phyloP scores from a whole-genome alignment of 1,140 invertebrate genomes.

The Drosophila grimshawi region DNA sequence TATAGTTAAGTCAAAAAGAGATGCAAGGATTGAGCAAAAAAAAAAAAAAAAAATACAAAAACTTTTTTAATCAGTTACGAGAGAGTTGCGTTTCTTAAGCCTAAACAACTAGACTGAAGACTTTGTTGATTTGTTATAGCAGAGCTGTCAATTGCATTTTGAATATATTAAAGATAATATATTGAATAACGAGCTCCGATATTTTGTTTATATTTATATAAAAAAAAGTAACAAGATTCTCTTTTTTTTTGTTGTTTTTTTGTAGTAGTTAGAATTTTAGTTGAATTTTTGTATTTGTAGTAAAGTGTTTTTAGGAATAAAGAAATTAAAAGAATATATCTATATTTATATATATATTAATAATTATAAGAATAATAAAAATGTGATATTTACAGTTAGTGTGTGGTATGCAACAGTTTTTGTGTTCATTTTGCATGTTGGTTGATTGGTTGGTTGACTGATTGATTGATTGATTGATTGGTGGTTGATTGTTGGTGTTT shows the following conservation, averaged over 20 bases:
- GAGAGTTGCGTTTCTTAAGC: constrained; percentile 26
- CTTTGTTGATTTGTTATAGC: background rate
- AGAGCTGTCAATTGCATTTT: background rate
- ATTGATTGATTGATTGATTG: constrained; percentile 52
- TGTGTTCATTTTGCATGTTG: constrained; percentile 57
- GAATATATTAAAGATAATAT: background rate
- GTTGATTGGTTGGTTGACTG: constrained; percentile 55
- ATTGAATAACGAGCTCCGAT: background rate
- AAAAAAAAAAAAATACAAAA: constrained; percentile 15
- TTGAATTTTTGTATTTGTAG: constrained; percentile 13
- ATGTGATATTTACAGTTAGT: constrained; percentile 84
- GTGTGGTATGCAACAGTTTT: constrained; percentile 65
- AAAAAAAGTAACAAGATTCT: constrained; percentile 67
- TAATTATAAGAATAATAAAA: constrained; percentile 59
- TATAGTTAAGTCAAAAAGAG: constrained; percentile 11
- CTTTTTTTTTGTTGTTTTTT: constrained; percentile 28
- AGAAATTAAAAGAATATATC: constrained; percentile 38
- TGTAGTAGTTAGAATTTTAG: constrained; percentile 31
- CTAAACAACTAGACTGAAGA: constrained; percentile 40
- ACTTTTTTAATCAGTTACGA: constrained; percentile 41
- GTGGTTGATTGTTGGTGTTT: constrained; percentile 48
- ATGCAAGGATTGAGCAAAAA: background rate
- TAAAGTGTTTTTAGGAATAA: constrained; percentile 28
- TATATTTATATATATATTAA: constrained; percentile 34
- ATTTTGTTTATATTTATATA: constrained; percentile 5